Conservation (phyloP, 1,140 invertebrate genomes). For the Drosophila bocki region DNA sequence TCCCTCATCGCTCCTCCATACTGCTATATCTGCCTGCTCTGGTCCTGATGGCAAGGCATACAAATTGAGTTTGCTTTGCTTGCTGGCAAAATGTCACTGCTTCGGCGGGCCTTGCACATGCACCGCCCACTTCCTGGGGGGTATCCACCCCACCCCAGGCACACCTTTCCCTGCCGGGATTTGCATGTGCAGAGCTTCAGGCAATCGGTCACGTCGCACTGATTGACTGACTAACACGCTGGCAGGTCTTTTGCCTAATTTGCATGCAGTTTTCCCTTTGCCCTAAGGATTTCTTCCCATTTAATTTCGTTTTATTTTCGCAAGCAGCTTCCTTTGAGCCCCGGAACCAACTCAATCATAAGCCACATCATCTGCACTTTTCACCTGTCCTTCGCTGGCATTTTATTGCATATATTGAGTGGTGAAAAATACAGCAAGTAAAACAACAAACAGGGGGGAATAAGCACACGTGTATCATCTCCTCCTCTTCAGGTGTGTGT, state of each 20-base stretch:
- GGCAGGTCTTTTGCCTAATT: conserved; percentile 31
- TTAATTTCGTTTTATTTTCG: conserved; percentile 17
- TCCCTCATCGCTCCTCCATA: background rate
- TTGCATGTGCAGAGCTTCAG: conserved; percentile 60
- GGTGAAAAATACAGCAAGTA: background rate
- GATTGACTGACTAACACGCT: conserved; percentile 57
- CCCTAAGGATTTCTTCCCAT: background rate
- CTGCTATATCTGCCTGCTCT: conserved; percentile 28
- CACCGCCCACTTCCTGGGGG: conserved; percentile 14
- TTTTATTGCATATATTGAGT: conserved; percentile 67
- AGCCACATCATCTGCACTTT: conserved; percentile 25
- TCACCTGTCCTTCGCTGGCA: conserved; percentile 36
- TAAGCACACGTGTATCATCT: conserved; percentile 49
- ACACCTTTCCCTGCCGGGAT: conserved; percentile 33
- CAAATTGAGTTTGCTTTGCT: conserved; percentile 72
- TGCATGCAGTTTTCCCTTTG: conserved; percentile 12
- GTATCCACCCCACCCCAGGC: background rate
- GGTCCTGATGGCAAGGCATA: conserved; percentile 37
- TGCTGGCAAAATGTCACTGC: conserved; percentile 42
- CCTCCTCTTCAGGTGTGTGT: background rate
- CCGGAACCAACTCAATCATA: conserved; percentile 35
- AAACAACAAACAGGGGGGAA: conserved; percentile 18
- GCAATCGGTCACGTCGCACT: conserved; percentile 42
- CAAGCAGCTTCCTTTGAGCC: conserved; percentile 23
- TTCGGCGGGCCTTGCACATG: conserved; percentile 18